Evolutionary conservation across 2,113 vertebrate species (phyloP).

Genomic region (Myotis brandtii): DNA sequence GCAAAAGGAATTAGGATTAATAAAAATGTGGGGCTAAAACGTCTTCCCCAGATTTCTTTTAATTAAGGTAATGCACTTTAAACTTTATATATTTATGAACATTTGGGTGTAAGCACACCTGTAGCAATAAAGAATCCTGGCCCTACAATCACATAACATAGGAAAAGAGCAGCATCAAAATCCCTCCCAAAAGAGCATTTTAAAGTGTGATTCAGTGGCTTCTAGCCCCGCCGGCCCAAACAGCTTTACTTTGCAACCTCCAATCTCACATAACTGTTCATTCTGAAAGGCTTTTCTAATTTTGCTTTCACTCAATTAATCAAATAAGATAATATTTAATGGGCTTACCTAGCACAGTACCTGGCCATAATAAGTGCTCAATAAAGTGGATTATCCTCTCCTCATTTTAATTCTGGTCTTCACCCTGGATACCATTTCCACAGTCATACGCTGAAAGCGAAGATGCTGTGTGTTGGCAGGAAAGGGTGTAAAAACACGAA

Average conservation of each 20-base stretch:
- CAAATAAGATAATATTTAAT: background rate
- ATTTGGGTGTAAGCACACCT: background rate
- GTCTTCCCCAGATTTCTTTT: background rate
- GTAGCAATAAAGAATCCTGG: background rate
- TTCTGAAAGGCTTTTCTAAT: conserved; percentile 17
- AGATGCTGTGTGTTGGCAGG: background rate
- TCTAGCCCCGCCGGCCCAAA: background rate
- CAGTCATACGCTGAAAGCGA: background rate
- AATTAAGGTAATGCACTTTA: background rate
- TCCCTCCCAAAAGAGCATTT: background rate
- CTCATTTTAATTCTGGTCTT: background rate
- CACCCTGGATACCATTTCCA: background rate
- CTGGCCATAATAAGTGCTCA: background rate
- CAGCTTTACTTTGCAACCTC: background rate
- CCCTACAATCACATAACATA: background rate
- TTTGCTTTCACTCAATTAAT: background rate
- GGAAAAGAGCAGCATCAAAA: background rate
- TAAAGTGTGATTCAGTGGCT: background rate
- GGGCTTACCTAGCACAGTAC: background rate
- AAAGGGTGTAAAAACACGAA: background rate
- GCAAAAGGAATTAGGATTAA: background rate
- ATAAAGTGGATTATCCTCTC: background rate
- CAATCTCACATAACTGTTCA: background rate
- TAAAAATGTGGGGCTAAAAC: background rate
- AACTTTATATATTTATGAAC: background rate